Percentiles rank a stretch among this genome's conserved stretches.
Evolutionary conservation across 2,888 invertebrate genomes (phyloP).

Genomic region (Troides aeacus): DNA sequence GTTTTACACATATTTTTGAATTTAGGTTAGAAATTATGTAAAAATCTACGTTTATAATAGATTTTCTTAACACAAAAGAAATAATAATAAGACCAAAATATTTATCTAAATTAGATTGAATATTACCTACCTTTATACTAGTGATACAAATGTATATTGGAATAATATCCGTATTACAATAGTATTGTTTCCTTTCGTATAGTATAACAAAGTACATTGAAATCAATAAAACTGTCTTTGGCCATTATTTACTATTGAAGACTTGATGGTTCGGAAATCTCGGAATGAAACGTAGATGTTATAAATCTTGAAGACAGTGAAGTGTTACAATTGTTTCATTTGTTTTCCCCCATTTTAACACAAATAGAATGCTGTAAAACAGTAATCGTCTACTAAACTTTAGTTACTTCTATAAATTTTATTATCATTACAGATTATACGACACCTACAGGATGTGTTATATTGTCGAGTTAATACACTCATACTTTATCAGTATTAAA

Average conservation of each 20-base stretch:
- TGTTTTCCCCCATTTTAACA: neutral
- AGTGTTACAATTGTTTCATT: conserved; percentile 1
- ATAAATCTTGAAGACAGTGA: conserved; percentile 9
- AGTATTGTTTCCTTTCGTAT: neutral
- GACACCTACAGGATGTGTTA: neutral
- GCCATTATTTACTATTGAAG: neutral
- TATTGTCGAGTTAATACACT: neutral
- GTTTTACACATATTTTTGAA: too few relatives aligned
- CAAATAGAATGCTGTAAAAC: neutral
- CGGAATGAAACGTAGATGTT: neutral
- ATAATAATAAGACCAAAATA: too few relatives aligned
- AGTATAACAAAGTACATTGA: neutral
- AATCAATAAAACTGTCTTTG: neutral
- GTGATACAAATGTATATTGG: neutral
- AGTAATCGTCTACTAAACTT: neutral
- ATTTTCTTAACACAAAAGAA: too few relatives aligned
- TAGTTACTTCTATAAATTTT: neutral
- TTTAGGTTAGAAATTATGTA: too few relatives aligned
- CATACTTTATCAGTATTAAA: neutral
- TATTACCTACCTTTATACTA: too few relatives aligned
- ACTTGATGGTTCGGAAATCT: neutral
- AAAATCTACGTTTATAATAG: too few relatives aligned
- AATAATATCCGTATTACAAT: neutral
- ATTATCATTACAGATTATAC: neutral
- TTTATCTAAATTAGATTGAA: too few relatives aligned